phyloP scores from a whole-genome alignment of 2,113 vertebrate genomes.

The Beaufortia kweichowensis region DNA sequence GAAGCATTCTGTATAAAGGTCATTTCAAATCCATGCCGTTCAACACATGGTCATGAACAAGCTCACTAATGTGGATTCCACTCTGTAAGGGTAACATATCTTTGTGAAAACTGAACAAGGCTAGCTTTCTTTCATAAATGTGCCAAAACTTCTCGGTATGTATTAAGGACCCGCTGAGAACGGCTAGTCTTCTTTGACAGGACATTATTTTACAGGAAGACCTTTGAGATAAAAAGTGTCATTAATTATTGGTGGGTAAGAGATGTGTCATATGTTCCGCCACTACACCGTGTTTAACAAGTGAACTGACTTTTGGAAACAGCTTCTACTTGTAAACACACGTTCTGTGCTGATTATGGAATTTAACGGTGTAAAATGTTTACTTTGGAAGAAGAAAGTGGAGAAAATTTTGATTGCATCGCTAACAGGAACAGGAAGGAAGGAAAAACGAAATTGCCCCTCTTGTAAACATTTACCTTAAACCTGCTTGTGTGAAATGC shows the following conservation, averaged over 20 bases:
- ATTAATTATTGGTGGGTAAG: neutral
- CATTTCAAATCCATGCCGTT: slow-evolving; percentile 22
- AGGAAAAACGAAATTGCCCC: neutral
- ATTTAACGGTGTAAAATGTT: slow-evolving; percentile 23
- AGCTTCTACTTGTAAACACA: neutral
- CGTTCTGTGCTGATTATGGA: neutral
- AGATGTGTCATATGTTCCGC: neutral
- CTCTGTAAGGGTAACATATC: slow-evolving; percentile 2
- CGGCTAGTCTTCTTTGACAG: neutral
- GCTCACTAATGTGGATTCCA: neutral
- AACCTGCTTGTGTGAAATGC: neutral
- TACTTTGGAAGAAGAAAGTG: slow-evolving; percentile 15
- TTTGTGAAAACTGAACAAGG: slow-evolving; percentile 15
- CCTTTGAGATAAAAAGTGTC: neutral
- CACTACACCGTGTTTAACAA: neutral
- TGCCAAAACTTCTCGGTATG: slow-evolving; percentile 10
- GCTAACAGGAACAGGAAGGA: neutral
- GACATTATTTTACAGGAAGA: neutral
- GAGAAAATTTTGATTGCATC: slow-evolving; percentile 3
- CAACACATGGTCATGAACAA: slow-evolving; percentile 1
- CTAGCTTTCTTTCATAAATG: slow-evolving; percentile 26
- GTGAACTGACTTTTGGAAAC: neutral
- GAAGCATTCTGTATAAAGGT: slow-evolving; percentile 18
- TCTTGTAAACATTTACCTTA: slow-evolving; percentile 4
- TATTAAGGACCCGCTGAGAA: slow-evolving; percentile 23